Conservation (phyloP, 2,888 invertebrate genomes). For the Byasa hedistus region DNA sequence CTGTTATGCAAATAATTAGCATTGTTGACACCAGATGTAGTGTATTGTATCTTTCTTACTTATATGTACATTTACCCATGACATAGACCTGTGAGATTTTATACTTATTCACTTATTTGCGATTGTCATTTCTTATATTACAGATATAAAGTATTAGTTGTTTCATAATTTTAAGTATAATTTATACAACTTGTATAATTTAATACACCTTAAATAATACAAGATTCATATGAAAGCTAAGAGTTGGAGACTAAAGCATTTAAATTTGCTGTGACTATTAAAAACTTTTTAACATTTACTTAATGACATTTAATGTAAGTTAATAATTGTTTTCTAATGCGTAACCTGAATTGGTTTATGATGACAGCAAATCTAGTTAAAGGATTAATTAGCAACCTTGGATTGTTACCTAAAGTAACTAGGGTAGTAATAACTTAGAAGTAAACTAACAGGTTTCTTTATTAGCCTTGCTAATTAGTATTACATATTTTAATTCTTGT, state of each 20-base stretch:
- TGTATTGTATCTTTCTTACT: neutral
- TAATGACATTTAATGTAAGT: neutral
- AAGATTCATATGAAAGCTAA: too few species aligned
- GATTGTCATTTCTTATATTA: too few species aligned
- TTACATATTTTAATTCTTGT: neutral
- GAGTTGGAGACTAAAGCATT: too few species aligned
- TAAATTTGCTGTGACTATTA: neutral
- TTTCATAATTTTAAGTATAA: too few species aligned
- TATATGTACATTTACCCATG: neutral
- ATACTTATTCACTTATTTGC: neutral
- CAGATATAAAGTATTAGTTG: too few species aligned
- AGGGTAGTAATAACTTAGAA: conserved; percentile 3
- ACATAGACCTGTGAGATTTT: neutral
- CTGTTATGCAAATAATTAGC: conserved; percentile 9
- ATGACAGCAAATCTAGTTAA: conserved; percentile 9
- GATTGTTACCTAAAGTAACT: conserved; percentile 4
- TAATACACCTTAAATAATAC: too few species aligned
- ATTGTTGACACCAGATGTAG: neutral
- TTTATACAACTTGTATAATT: too few species aligned
- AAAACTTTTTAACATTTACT: neutral
- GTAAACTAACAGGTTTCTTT: conserved; percentile 2
- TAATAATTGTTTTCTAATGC: neutral
- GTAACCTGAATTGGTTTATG: neutral
- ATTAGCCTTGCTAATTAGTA: neutral
- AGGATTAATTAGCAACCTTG: conserved; percentile 10